Base-by-base conservation (phyloP, 2,113 vertebrate genomes). In the Calyptomena viridis region DNA sequence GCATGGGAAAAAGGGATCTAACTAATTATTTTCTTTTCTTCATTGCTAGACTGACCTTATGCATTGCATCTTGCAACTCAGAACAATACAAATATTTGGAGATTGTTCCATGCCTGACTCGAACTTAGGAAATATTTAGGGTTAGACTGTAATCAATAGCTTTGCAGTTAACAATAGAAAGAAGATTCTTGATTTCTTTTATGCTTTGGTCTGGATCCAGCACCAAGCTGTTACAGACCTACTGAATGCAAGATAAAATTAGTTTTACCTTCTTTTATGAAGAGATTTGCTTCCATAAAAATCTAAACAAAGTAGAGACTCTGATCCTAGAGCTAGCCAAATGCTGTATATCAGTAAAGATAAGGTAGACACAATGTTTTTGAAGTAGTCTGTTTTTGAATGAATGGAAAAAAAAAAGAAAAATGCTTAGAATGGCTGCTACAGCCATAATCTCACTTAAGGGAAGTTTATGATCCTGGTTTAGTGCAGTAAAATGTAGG, bases 221-320 rank as follows among this genome's bases (percentile, higher is more conserved):
- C 12, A 63, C 16, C 24, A 60, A 71, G 5, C 8, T 0, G 0
- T 31, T 39, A 37, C 5, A 33, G 11, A n/a, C 20, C 16, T 66
- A n/a, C 10, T 24, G 44, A 67, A 63, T 18, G 8, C 1, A 81
- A 84, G 17, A 82, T 5, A 58, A 90, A 78, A 81, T 46, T 37
- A 56, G 4, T 25, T 73, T 58, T 33, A 46, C 1, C 5, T 66
- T 52, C 7, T 71, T 55, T 74, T 74, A 23, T 71, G 31, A 35
- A 90, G n/a, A 60, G 3, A 3, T 39, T 74, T 78, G 2, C 77
- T 14, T 5, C 8, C 9, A 40, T 33, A 40, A 68, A 68, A 64
- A 5, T 25, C 15, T 50, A 22, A 60, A 73, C 78, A 59, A 56
- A 18, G 4, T 20, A 27, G 21, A 17, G 7, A 20, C 14, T 30